Evolutionary conservation across 1,140 invertebrate species (phyloP), one percentile per base, ranked within the genome.

Genomic region (Lasioglossum albipes): DNA sequence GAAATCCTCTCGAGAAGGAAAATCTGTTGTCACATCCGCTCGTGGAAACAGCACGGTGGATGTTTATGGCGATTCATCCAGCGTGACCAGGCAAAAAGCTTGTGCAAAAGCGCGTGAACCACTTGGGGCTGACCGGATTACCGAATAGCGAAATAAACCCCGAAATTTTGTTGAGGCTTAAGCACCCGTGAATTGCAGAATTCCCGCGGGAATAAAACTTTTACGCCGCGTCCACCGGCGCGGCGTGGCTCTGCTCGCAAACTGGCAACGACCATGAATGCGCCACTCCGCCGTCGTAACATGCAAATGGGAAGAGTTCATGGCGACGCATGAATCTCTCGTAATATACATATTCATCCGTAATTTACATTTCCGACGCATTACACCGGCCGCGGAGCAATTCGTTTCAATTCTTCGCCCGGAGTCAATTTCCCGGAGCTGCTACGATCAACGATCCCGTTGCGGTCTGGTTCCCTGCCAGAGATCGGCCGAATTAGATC

Each of bases 341-440:
- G 13, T 41, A 18, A 18, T 65, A 65, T 65, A 65, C 62, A 65
- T 65, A 65, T 65, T 65, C 62, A 65, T 65, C 62, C 12, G 27
- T 13, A 0, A 65, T 65, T 65, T 65, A 65, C 31, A 65, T 65
- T 65, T 65, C 62, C 62, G 62, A 12, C 31, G 31, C 62, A 65
- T 65, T 65, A 65, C 62, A 65, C 62, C 62, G 52, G 1, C 13
- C 31, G 16, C 62, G 31, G 13, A 0, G 27, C 16, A 3, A 31
- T 36, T 31, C 62, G 27, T 65, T 65, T 65, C 31, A 41, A 65
- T 65, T 65, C 31, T 65, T 36, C 36, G 27, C 6, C 62, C 62
- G 20, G 31, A 41, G 27, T 36, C 62, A 65, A 65, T 65, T 65
- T 41, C 12, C 13, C 31, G 57, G 22, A 31, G 22, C 9, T 36